phyloP scores from a whole-genome alignment of 2,113 vertebrate genomes.

The Solenodon paradoxus region DNA sequence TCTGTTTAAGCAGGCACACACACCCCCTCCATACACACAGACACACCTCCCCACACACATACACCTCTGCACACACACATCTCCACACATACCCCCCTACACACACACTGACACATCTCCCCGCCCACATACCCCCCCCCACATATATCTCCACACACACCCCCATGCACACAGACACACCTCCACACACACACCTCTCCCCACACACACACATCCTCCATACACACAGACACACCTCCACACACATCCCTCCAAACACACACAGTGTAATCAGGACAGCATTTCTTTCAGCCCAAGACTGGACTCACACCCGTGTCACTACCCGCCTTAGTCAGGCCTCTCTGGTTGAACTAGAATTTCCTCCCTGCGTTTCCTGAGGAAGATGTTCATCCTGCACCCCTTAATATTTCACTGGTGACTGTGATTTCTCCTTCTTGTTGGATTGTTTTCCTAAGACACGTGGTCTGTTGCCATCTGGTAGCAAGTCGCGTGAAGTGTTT shows the following conservation, averaged over 20 bases:
- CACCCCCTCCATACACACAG: not conserved
- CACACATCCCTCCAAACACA: no score
- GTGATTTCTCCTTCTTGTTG: not conserved
- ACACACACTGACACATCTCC: no score
- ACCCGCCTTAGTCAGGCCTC: not conserved
- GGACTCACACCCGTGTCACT: not conserved
- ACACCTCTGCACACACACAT: no score
- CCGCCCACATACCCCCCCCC: not conserved
- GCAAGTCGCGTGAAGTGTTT: not conserved
- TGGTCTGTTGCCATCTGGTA: rapidly evolving
- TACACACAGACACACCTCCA: no score
- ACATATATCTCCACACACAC: rapidly evolving
- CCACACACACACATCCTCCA: not conserved
- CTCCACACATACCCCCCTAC: no score
- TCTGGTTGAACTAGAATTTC: slow-evolving; percentile 62
- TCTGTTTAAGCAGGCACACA: not conserved
- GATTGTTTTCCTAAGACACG: not conserved
- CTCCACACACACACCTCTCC: not conserved
- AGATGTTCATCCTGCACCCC: slow-evolving; percentile 36
- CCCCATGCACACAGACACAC: no score
- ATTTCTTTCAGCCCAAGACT: not conserved
- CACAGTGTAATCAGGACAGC: no score
- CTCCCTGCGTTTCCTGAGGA: slow-evolving; percentile 37
- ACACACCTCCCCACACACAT: not conserved
- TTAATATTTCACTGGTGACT: not conserved